These are phyloP conservation scores for Muraenolepis orangiensis DNA, from an alignment of 2,797 vertebrate genomes.

Conservation along the genomic window DNA sequence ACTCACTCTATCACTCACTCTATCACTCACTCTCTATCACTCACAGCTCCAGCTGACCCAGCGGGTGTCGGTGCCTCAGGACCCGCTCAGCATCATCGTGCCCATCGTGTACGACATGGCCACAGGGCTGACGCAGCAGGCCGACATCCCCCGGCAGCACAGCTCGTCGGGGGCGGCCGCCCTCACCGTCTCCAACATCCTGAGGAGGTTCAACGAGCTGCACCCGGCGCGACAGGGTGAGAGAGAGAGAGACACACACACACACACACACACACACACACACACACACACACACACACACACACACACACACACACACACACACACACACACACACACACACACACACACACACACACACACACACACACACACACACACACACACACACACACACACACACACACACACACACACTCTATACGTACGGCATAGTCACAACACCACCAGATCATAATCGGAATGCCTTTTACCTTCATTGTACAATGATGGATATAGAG, in stretches of 20 bases:
- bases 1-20: conserved; percentile 45
- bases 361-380: too few species aligned
- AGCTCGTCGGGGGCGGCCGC: conserved; percentile 96
- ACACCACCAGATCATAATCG: too few species aligned
- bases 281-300: background rate
- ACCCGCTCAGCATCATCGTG: conserved; percentile 95
- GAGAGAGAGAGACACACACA: background rate
- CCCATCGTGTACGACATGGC: conserved; percentile 99
- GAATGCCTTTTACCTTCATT: too few species aligned
- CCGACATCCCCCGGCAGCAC: conserved; percentile 97
- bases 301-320: background rate
- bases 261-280: background rate
- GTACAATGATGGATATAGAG: too few species aligned
- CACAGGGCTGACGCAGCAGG: conserved; percentile 95
- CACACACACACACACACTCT: too few species aligned
- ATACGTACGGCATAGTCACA: too few species aligned
- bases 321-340: too few species aligned
- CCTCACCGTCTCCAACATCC: conserved; percentile 96
- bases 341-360: too few species aligned
- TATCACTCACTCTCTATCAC: conserved; percentile 2
- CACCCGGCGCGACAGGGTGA: conserved; percentile 94
- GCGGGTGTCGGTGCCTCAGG: conserved; percentile 88
- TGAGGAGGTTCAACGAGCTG: conserved; percentile 97
- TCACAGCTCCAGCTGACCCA: conserved; percentile 94
- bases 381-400: too few species aligned